phyloP scores from a whole-genome alignment of 2,113 vertebrate genomes.

The Alaudala cheleensis region DNA sequence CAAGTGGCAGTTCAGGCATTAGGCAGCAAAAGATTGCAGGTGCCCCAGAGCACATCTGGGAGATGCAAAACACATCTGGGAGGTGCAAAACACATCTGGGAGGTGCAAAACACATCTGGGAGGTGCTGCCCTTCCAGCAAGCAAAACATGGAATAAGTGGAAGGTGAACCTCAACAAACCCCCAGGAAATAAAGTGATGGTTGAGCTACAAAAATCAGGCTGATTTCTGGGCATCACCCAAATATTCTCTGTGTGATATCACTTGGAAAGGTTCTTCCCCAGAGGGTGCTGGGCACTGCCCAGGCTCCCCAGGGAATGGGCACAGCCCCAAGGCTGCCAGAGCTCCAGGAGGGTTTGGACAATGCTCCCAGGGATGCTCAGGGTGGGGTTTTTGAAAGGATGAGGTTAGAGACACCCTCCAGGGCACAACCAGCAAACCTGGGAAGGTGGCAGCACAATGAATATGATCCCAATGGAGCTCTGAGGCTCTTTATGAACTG shows the following conservation, averaged over 20 bases:
- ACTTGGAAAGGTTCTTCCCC: not conserved
- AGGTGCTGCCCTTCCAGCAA: not conserved
- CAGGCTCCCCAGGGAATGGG: not conserved
- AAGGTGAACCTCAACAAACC: not conserved
- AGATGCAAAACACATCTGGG: not conserved
- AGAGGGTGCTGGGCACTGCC: not conserved
- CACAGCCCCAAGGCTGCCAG: not conserved
- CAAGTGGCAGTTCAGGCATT: not conserved
- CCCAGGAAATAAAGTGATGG: not conserved
- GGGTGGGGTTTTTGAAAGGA: not conserved
- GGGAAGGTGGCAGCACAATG: not conserved
- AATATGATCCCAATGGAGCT: not conserved
- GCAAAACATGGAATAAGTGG: not conserved
- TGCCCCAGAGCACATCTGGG: not conserved
- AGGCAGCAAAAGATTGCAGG: not conserved
- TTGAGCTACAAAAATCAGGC: not conserved
- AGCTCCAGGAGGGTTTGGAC: not conserved
- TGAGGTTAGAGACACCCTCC: not conserved
- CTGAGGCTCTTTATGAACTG: not conserved
- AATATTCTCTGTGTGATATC: not conserved
- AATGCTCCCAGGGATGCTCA: fast-evolving
- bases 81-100: not conserved
- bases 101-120: not conserved
- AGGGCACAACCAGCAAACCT: not conserved
- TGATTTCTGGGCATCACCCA: not conserved